Percentiles rank a stretch among this genome's conserved stretches.
Conservation (phyloP, 2,113 vertebrate genomes). For the Penelope pileata region DNA sequence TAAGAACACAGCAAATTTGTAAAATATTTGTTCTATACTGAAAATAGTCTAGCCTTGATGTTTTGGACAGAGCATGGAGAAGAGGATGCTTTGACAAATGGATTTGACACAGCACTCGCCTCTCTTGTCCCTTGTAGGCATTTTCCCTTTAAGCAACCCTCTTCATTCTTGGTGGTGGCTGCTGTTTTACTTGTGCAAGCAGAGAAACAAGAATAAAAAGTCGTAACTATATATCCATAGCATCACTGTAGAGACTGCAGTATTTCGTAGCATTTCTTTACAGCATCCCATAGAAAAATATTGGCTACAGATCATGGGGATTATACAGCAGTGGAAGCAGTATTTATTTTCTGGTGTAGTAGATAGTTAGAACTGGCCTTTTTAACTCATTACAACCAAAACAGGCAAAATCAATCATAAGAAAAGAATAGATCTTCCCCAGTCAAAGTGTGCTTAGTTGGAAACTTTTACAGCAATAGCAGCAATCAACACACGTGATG, state of each 20-base stretch:
- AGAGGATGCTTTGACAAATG: not conserved
- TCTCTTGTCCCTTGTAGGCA: not conserved
- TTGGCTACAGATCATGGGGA: not conserved
- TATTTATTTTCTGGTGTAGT: not conserved
- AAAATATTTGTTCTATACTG: not conserved
- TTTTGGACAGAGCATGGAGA: not conserved
- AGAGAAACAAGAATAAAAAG: not conserved
- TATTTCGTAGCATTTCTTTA: not conserved
- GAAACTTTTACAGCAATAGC: not conserved
- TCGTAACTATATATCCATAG: not conserved
- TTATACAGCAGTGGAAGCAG: rapidly evolving
- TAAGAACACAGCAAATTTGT: not conserved
- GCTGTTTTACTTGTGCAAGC: not conserved
- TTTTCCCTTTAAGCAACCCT: not conserved
- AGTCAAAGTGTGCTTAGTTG: not conserved
- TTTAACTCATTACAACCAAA: not conserved
- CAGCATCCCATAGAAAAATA: not conserved
- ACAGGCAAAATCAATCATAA: not conserved
- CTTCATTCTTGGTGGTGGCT: not conserved
- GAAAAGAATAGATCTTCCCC: not conserved
- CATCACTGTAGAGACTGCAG: not conserved
- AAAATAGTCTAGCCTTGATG: not conserved
- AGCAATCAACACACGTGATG: not conserved
- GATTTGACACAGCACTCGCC: not conserved
- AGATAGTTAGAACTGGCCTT: not conserved